Evolutionary conservation across 2,888 invertebrate species (phyloP).

Genomic region (Liodrosophila aerea): DNA sequence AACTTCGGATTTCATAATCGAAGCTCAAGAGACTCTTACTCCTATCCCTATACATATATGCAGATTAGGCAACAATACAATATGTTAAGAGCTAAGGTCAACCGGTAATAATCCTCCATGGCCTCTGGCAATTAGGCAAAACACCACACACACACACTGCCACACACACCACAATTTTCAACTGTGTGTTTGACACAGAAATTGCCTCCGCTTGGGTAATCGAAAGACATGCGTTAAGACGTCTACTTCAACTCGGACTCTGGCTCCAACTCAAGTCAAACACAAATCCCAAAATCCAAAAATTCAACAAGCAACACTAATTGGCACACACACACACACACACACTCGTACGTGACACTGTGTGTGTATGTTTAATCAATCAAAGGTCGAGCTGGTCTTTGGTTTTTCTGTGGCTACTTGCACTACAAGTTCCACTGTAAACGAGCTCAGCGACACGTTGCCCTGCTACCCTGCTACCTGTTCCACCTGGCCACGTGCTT

Average conservation of each 20-base stretch:
- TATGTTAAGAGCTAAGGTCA: constrained; percentile 57
- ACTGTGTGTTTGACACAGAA: constrained; percentile 42
- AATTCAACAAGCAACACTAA: constrained; percentile 51
- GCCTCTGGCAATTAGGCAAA: constrained; percentile 58
- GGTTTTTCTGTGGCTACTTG: constrained; percentile 25
- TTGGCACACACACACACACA: constrained; percentile 36
- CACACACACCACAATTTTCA: constrained; percentile 29
- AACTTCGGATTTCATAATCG: constrained; percentile 65
- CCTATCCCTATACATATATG: constrained; percentile 28
- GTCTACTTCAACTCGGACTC: not conserved
- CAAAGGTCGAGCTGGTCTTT: constrained; percentile 49
- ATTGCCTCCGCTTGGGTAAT: constrained; percentile 36
- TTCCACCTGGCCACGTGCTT: constrained; percentile 53
- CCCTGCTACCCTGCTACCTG: constrained; percentile 38
- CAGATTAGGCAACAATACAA: constrained; percentile 69
- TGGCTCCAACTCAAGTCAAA: no score
- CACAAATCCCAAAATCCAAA: constrained; percentile 7
- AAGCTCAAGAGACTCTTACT: constrained; percentile 22
- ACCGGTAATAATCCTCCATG: constrained; percentile 63
- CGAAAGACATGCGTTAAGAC: constrained; percentile 18
- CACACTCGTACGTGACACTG: no score
- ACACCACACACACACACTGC: constrained; percentile 13
- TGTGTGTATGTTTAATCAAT: constrained; percentile 62
- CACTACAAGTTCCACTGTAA: constrained; percentile 17
- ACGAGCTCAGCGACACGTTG: constrained; percentile 49